Percentiles rank a stretch among this genome's conserved stretches.
phyloP scores from a whole-genome alignment of 2,888 invertebrate genomes.

The Eulithis testata region DNA sequence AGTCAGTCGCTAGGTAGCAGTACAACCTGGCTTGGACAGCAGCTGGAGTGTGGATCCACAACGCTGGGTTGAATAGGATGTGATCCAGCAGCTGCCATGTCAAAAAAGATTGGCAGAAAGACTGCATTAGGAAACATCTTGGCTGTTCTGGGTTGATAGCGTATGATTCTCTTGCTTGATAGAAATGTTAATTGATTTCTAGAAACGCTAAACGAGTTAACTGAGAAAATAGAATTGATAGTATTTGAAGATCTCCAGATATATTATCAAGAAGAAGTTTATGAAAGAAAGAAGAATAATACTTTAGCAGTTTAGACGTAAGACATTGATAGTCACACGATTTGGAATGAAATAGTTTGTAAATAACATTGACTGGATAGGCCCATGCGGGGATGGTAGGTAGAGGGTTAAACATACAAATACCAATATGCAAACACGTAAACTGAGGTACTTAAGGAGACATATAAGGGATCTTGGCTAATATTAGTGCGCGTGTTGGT shows the following conservation, averaged over 20 bases:
- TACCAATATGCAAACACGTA: neutral
- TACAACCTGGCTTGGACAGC: slow-evolving; percentile 97
- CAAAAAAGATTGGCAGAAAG: slow-evolving; percentile 95
- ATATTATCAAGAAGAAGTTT: too few species aligned
- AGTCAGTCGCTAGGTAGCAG: slow-evolving; percentile 99
- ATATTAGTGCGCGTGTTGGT: too few species aligned
- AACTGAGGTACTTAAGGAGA: too few species aligned
- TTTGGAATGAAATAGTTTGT: too few species aligned
- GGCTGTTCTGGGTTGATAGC: slow-evolving; percentile 81
- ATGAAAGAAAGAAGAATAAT: too few species aligned
- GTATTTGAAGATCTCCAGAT: too few species aligned
- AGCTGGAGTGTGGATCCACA: slow-evolving; percentile 99
- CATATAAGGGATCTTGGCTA: too few species aligned
- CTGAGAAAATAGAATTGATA: too few species aligned
- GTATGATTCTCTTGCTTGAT: slow-evolving; percentile 72
- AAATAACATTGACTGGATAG: neutral
- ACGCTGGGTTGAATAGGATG: slow-evolving; percentile 98
- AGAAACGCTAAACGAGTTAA: too few species aligned
- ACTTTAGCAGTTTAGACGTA: too few species aligned
- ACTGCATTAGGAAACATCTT: slow-evolving; percentile 88
- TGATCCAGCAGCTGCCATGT: slow-evolving; percentile 99
- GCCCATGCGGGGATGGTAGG: neutral
- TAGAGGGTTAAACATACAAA: neutral
- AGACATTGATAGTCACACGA: too few species aligned
- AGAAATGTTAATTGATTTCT: neutral